Evolutionary conservation across 2,888 invertebrate genomes (phyloP), one percentile per base, ranked within the genome.

Genomic region (Habroteleia sp.): DNA sequence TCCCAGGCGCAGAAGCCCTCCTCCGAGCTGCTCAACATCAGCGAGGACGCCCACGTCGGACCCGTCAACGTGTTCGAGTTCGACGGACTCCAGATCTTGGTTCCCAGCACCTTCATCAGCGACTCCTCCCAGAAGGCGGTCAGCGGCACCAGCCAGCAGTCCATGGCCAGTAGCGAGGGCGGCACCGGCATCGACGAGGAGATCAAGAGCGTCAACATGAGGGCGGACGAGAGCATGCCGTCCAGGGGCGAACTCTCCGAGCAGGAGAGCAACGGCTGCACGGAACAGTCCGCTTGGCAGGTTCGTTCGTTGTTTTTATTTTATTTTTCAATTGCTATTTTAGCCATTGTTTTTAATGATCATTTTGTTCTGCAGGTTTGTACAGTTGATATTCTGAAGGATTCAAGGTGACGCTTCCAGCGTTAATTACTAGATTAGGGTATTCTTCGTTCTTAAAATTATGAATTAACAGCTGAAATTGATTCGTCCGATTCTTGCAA

Each of bases 211-310:
- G 89, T 95, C 41, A 94, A 95, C 84, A 95, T 96, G 82, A 92
- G 94, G 80, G 93, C 96, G 0, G 95, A 96, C 83, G 96, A 96
- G 87, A 92, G 93, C 77, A 96, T 96, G 95, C 96, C 96, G 27
- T 93, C 96, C 0, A 92, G 95, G 74, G 96, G 96, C 0, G 96
- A 96, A 89, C 91, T 96, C 33, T 95, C 95, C 7, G 96, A 95
- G 8, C 96, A 95, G 86, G 96, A 96, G 85, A 95, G 95, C 89
- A 93, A 95, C 83, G 95, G 95, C 6, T 94, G 93, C 79, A 94
- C 94, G 84, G 95, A 95, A 80, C 92, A 92, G 8, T 92, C 94
- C 1, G 94, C 95, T 92, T 93, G 92, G 88, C 92, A 93, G 90
- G 93, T 95, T n/a, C n/a, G n/a, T n/a, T n/a, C n/a, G n/a, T n/a